phyloP scores from a whole-genome alignment of 2,113 vertebrate genomes.

The Boulengeromyrus knoepffleri region DNA sequence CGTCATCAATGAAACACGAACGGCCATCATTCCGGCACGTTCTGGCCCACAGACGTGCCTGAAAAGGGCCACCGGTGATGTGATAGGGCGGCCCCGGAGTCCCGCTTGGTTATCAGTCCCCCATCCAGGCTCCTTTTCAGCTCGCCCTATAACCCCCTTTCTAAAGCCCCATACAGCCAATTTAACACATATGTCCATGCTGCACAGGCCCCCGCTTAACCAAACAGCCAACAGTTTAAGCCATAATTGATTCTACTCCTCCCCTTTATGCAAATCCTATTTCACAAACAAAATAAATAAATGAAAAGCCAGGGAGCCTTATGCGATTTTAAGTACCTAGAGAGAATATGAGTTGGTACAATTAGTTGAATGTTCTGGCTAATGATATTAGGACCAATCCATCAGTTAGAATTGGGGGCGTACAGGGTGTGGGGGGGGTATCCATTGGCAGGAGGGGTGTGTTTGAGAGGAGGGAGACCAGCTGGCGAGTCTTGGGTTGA shows the following conservation, averaged over 20 bases:
- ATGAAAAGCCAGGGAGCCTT: constrained; percentile 57
- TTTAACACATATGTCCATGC: constrained; percentile 49
- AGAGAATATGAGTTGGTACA: constrained; percentile 62
- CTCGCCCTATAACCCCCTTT: constrained; percentile 38
- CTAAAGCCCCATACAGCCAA: constrained; percentile 42
- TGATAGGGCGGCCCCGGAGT: constrained; percentile 17
- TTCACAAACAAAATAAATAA: constrained; percentile 46
- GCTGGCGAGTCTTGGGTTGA: constrained; percentile 47
- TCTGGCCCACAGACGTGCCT: neutral
- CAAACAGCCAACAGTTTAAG: constrained; percentile 61
- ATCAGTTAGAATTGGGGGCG: constrained; percentile 44
- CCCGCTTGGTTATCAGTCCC: constrained; percentile 24
- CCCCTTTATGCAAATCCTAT: constrained; percentile 76
- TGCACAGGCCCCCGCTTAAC: constrained; percentile 40
- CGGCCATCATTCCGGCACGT: neutral
- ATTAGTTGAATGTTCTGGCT: constrained; percentile 66
- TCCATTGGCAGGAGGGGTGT: constrained; percentile 46
- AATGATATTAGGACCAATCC: constrained; percentile 65
- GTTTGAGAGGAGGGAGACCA: constrained; percentile 38
- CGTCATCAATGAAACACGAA: neutral
- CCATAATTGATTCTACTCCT: constrained; percentile 61
- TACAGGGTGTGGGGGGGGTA: constrained; percentile 21
- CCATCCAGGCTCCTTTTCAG: constrained; percentile 41
- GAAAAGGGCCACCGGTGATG: constrained; percentile 25
- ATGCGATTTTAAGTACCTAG: constrained; percentile 69